Percentiles rank a stretch among this genome's conserved stretches.
Conservation (phyloP, 2,888 invertebrate species). For the Eristalis tenax region DNA sequence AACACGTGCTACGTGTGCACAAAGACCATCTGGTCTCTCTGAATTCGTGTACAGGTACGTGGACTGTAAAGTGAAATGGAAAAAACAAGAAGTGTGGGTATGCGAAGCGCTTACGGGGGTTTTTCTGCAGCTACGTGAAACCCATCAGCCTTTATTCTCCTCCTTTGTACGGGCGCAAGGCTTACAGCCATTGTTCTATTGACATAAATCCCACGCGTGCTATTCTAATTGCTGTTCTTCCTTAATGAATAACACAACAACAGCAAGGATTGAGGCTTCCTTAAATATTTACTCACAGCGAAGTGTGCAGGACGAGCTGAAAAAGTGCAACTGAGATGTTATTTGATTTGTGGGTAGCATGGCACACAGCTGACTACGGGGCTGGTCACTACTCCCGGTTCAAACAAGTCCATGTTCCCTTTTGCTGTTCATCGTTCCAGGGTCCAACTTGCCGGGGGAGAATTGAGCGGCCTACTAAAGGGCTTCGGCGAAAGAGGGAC, state of each 20-base stretch:
- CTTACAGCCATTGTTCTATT: background rate
- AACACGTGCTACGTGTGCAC: background rate
- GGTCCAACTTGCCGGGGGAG: too few relatives aligned
- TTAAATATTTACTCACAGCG: background rate
- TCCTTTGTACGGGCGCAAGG: background rate
- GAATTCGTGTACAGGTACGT: background rate
- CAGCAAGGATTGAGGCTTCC: background rate
- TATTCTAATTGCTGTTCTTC: background rate
- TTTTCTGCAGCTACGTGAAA: background rate
- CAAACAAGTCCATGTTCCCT: too few relatives aligned
- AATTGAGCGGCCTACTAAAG: too few relatives aligned
- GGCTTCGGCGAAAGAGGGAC: too few relatives aligned
- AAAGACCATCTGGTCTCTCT: background rate
- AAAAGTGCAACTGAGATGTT: too few relatives aligned
- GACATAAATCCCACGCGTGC: background rate
- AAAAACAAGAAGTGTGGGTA: background rate
- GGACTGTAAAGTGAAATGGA: background rate
- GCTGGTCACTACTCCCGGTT: too few relatives aligned
- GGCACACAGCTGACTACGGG: too few relatives aligned
- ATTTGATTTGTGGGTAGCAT: too few relatives aligned
- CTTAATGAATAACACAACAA: background rate
- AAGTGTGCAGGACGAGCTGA: too few relatives aligned
- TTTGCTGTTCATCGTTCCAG: too few relatives aligned
- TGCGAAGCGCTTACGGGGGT: background rate
- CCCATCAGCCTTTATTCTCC: background rate